These are phyloP conservation scores for Micromys minutus DNA, from an alignment of 2,113 vertebrate genomes.

Conservation along the genomic window DNA sequence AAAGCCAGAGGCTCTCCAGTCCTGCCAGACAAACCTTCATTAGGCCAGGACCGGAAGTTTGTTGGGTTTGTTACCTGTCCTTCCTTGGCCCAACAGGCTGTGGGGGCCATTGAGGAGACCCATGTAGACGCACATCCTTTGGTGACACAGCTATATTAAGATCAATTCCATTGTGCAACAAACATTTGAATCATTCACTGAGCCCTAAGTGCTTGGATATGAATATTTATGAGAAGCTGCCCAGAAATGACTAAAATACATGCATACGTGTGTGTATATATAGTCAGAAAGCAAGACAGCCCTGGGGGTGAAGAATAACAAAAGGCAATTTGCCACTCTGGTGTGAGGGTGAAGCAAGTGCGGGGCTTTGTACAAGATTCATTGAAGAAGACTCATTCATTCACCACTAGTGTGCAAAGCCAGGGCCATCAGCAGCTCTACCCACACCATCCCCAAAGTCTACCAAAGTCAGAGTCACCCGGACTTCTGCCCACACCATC, in stretches of 20 bases:
- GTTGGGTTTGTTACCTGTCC: slow-evolving; percentile 9
- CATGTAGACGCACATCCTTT: background rate
- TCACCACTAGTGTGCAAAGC: background rate
- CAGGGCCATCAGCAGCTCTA: background rate
- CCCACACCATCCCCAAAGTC: background rate
- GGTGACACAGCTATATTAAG: slow-evolving; percentile 67
- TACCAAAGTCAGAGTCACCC: background rate
- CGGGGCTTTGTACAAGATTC: background rate
- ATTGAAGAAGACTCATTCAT: slow-evolving; percentile 53
- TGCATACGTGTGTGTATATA: slow-evolving; percentile 35
- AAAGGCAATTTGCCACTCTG: slow-evolving; percentile 31
- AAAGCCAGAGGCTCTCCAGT: background rate
- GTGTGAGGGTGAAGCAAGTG: background rate
- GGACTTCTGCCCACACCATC: background rate
- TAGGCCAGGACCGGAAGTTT: background rate
- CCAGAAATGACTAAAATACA: slow-evolving; percentile 72
- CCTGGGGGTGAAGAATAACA: background rate
- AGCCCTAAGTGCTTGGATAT: slow-evolving; percentile 66
- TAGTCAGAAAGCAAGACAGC: slow-evolving; percentile 61
- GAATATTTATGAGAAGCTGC: slow-evolving; percentile 84
- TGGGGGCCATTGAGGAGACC: slow-evolving; percentile 35
- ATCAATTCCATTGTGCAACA: slow-evolving; percentile 69
- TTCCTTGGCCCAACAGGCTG: background rate
- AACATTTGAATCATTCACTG: slow-evolving; percentile 64
- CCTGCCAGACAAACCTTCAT: accelerated